Evolutionary conservation across 2,888 invertebrate genomes (phyloP).

Genomic region (Blastobasis adustella): DNA sequence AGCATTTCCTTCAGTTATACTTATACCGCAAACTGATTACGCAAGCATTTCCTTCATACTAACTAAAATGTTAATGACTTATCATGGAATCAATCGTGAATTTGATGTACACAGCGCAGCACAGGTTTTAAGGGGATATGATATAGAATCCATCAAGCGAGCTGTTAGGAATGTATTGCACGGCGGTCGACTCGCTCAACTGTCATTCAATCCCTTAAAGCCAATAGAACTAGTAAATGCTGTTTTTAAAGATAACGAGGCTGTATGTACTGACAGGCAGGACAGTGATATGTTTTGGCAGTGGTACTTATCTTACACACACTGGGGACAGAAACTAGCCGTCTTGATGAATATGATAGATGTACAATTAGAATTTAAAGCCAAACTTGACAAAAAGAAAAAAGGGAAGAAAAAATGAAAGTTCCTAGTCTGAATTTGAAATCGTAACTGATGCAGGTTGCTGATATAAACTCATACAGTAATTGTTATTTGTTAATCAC

Average conservation of each 20-base stretch:
- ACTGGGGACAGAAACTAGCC: slow-evolving; percentile 39
- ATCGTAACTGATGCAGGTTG: no score
- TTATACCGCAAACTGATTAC: slow-evolving; percentile 75
- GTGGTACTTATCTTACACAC: slow-evolving; percentile 62
- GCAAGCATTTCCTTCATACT: slow-evolving; percentile 73
- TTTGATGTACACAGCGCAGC: slow-evolving; percentile 76
- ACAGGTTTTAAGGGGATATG: slow-evolving; percentile 68
- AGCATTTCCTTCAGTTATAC: slow-evolving; percentile 73
- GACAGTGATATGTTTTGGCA: slow-evolving; percentile 61
- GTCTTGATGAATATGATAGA: slow-evolving; percentile 48
- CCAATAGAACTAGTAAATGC: slow-evolving; percentile 66
- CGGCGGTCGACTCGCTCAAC: slow-evolving; percentile 63
- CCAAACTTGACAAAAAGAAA: slow-evolving; percentile 54
- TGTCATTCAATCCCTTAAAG: slow-evolving; percentile 67
- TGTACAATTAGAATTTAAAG: slow-evolving; percentile 40
- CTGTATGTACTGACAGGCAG: slow-evolving; percentile 46
- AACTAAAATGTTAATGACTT: slow-evolving; percentile 72
- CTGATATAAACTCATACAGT: no score
- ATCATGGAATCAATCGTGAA: slow-evolving; percentile 73
- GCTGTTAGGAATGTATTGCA: slow-evolving; percentile 56
- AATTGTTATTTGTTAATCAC: no score
- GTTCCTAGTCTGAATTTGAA: no score
- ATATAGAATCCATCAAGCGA: slow-evolving; percentile 61
- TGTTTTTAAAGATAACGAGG: slow-evolving; percentile 41
- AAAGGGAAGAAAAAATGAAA: slow-evolving; percentile 37